Evolutionary conservation across 2,113 vertebrate genomes (phyloP).

Genomic region (Pseudonaja textilis): DNA sequence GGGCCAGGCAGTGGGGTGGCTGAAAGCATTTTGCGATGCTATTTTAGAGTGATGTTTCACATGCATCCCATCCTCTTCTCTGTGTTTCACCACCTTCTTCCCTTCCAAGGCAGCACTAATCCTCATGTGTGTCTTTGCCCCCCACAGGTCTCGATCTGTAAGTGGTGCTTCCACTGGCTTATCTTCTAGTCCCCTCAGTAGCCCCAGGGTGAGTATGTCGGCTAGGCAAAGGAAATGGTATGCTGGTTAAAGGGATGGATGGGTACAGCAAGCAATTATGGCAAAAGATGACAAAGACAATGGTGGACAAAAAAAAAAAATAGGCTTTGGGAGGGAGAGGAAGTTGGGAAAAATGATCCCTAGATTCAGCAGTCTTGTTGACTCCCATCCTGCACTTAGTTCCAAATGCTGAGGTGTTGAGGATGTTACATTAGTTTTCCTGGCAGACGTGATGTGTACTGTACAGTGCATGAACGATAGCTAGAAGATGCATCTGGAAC

Average conservation of each 20-base stretch:
- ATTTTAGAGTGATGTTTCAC: neutral
- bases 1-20: no score
- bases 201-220: conserved; percentile 83
- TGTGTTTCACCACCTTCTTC: neutral
- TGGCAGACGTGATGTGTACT: neutral
- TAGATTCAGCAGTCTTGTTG: neutral
- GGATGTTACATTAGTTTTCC: neutral
- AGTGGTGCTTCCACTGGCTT: conserved; percentile 90
- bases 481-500: neutral
- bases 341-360: neutral
- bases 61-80: neutral
- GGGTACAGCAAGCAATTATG: no score
- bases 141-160: conserved; percentile 84
- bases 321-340: neutral
- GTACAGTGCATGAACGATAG: neutral
- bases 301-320: no score
- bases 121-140: neutral
- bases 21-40: neutral
- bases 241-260: neutral
- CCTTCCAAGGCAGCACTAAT: no score
- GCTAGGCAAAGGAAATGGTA: neutral
- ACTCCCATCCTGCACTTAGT: conserved; percentile 11
- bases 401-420: neutral
- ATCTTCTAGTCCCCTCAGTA: conserved; percentile 90
- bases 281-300: no score